Evolutionary conservation across 1,140 invertebrate genomes (phyloP), one percentile per base, ranked within the genome.

Genomic region (Leptinotarsa undecemlineata): DNA sequence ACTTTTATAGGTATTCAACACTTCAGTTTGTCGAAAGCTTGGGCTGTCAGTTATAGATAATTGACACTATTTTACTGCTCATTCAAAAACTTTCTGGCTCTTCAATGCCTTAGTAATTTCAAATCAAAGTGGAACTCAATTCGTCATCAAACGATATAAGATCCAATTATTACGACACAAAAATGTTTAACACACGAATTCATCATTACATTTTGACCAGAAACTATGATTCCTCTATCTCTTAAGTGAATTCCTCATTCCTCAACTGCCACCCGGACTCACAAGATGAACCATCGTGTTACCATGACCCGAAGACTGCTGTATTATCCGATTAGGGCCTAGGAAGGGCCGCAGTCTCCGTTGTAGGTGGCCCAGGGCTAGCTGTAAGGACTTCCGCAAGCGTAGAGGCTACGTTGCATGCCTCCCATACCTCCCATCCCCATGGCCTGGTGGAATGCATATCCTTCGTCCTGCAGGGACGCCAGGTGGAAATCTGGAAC

Each of bases 401-500:
- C 85, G 79, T 86, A 86, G 64, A 86, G 81, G 77, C 85, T 85
- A 74, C 85, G 83, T 75, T 86, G 85, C 85, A 86, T 86, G 75
- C 85, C 84, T 64, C 84, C 85, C 82, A 85, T 84, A 73, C 84
- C 84, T 62, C 85, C 85, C 85, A 86, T 86, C 78, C 85, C 85
- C 85, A 86, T 86, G 68, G 85, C 85, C 81, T 85, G 85, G 76
- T 86, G 85, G 84, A 86, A 86, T 80, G 85, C 85, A 79, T 85
- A 86, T 68, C 85, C 85, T 82, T 86, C 85, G 80, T 86, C 85
- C 80, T 86, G 85, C 47, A 86, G 85, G 64, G 85, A 86, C 67
- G 85, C 85, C 84, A 86, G 81, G 80, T 86, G 85, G 80, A 86
- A 85, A 83, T 86, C 85, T 86, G 85, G 23, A 86, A 85, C 71